phyloP scores from a whole-genome alignment of 2,797 vertebrate genomes.

The Emydoidea blandingii region DNA sequence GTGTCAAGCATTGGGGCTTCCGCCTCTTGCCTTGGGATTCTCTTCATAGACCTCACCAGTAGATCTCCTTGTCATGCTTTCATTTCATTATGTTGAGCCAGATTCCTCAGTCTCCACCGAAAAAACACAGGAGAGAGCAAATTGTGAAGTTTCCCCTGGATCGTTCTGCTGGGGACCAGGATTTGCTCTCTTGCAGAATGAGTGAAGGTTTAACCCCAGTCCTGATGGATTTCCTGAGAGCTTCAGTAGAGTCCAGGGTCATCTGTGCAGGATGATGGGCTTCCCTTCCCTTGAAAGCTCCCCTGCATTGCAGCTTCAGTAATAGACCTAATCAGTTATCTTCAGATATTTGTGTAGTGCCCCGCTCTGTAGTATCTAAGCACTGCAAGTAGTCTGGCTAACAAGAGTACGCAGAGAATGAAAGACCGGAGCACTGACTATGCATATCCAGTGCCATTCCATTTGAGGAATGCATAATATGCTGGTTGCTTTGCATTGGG shows the following conservation, averaged over 20 bases:
- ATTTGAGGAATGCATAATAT: neutral
- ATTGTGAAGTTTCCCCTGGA: neutral
- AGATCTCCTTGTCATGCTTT: neutral
- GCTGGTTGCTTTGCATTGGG: conserved; percentile 30
- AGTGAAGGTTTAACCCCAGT: neutral
- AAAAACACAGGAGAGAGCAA: neutral
- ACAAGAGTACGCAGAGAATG: neutral
- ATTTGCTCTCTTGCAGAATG: neutral
- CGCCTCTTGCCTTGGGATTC: neutral
- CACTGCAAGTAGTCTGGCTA: neutral
- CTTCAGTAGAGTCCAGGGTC: neutral
- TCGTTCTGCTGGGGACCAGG: neutral
- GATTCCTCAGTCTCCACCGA: neutral
- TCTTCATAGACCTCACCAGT: neutral
- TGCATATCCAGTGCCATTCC: neutral
- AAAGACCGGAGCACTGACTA: neutral
- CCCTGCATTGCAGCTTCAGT: neutral
- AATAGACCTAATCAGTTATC: neutral
- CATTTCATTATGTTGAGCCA: neutral
- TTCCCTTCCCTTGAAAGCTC: neutral
- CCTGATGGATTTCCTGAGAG: neutral
- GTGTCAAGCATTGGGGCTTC: neutral
- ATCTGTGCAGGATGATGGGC: neutral
- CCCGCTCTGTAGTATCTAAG: neutral
- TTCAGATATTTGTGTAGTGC: neutral